A percentile compares a stretch with the other conserved stretches of the same genome.
Conservation (phyloP, 2,888 invertebrate species). For the Rapana venosa region DNA sequence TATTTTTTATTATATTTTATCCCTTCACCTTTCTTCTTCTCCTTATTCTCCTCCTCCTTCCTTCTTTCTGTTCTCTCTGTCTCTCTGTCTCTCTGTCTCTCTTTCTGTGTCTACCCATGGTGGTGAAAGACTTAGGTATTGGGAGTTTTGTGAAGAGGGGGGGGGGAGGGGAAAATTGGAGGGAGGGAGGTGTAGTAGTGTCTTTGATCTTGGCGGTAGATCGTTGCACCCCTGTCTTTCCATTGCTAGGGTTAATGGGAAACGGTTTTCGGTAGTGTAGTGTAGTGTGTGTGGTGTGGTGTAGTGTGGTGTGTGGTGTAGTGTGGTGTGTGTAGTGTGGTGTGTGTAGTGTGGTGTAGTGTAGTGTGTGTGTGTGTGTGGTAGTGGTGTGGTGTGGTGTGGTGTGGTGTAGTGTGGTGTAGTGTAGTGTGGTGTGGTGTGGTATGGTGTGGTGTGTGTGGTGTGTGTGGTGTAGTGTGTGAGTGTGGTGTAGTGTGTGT, state of each 20-base stretch:
- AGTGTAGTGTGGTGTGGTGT: too few relatives aligned
- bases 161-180: background rate
- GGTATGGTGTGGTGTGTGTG: too few relatives aligned
- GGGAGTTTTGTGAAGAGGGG: background rate
- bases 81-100: too few relatives aligned
- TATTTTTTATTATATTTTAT: background rate
- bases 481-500: too few relatives aligned
- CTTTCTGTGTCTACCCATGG: too few relatives aligned
- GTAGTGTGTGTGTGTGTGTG: slow-evolving; percentile 4
- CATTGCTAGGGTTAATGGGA: background rate
- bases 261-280: background rate
- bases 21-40: too few relatives aligned
- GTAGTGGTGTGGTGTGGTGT: too few relatives aligned
- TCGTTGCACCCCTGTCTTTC: background rate
- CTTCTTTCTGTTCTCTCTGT: too few relatives aligned
- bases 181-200: background rate
- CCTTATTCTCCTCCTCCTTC: background rate
- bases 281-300: background rate
- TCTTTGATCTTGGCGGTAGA: slow-evolving; percentile 12
- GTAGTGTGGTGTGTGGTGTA: background rate
- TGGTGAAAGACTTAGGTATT: background rate
- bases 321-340: background rate
- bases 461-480: too few relatives aligned
- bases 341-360: too few relatives aligned
- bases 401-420: too few relatives aligned